Percentiles rank a stretch among this genome's conserved stretches.
Conservation (phyloP, 2,113 vertebrate genomes). For the Myrmecophaga tridactyla region DNA sequence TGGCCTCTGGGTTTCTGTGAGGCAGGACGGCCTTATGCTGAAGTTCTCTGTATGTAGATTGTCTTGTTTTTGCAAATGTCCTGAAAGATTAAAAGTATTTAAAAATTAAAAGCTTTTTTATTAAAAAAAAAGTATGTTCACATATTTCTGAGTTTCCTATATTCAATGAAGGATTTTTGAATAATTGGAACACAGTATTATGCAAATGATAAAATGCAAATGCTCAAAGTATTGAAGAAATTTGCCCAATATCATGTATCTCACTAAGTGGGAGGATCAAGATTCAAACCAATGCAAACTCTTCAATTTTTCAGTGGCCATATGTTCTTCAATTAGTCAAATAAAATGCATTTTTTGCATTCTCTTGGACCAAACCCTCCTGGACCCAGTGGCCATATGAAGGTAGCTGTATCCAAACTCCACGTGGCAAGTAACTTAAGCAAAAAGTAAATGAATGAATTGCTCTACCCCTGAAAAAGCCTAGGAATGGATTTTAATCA, state of each 20-base stretch:
- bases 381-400: neutral
- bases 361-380: neutral
- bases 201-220: neutral
- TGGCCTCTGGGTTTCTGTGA: too few species aligned
- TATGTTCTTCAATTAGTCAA: neutral
- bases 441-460: neutral
- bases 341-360: neutral
- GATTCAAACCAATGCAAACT: neutral
- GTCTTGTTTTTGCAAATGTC: too few species aligned
- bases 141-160: too few species aligned
- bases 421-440: neutral
- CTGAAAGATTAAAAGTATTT: too few species aligned
- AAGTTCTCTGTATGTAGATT: too few species aligned
- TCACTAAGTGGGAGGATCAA: neutral
- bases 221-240: neutral
- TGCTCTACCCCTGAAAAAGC: neutral
- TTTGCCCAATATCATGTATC: neutral
- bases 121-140: too few species aligned
- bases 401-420: neutral
- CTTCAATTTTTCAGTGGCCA: neutral
- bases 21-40: too few species aligned
- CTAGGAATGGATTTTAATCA: neutral
- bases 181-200: neutral
- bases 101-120: too few species aligned
- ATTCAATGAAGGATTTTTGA: neutral